Percentiles rank a stretch among this genome's conserved stretches.
Conservation (phyloP, 2,113 vertebrate species). For the Arenaria interpres region DNA sequence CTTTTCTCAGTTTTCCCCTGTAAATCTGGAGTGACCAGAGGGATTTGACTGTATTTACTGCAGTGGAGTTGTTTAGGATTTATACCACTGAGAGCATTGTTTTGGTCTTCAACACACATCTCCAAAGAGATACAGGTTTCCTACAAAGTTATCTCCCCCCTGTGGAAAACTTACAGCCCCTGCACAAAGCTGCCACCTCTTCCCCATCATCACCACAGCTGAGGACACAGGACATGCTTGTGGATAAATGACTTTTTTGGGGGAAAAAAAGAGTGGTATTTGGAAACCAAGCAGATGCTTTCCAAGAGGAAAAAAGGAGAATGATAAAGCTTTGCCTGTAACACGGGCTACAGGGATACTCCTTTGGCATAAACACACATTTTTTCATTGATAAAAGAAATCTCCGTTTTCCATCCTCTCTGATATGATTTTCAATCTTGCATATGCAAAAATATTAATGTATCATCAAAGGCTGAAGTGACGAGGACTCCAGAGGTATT, state of each 20-base stretch:
- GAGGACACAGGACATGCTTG: neutral
- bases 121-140: neutral
- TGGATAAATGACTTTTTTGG: neutral
- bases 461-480: neutral
- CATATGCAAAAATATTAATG: neutral
- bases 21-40: neutral
- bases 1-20: neutral
- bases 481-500: constrained; percentile 1
- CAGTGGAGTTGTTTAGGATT: neutral
- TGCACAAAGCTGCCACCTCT: neutral
- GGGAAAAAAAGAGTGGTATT: neutral
- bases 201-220: neutral
- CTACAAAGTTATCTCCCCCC: neutral
- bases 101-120: neutral
- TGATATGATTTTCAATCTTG: neutral
- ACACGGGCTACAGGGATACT: neutral
- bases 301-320: neutral
- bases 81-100: neutral
- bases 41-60: neutral
- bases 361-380: neutral
- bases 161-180: neutral
- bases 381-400: neutral
- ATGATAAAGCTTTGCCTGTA: neutral
- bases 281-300: neutral
- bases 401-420: neutral